Evolutionary conservation across 2,797 vertebrate genomes (phyloP).

Genomic region (Hoplostethus mediterraneus): DNA sequence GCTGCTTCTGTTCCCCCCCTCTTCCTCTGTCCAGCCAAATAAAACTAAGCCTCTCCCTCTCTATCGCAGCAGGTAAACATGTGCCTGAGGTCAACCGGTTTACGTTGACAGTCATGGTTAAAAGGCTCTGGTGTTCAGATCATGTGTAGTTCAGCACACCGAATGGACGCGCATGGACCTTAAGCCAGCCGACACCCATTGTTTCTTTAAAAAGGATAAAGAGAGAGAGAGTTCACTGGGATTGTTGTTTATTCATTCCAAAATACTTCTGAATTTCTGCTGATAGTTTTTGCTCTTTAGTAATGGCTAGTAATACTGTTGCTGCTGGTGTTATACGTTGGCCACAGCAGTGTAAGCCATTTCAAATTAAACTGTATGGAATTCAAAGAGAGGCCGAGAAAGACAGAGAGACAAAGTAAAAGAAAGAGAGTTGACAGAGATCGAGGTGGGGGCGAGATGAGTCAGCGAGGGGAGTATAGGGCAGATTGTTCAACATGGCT

Average conservation of each 20-base stretch:
- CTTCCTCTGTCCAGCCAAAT: conserved; percentile 14
- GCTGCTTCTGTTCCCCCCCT: conserved; percentile 15
- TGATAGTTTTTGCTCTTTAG: too few relatives aligned
- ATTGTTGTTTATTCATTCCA: background rate
- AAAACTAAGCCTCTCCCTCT: conserved; percentile 30
- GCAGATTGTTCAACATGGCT: conserved; percentile 49
- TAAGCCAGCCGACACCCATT: conserved; percentile 55
- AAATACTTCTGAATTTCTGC: background rate
- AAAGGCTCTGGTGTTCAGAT: conserved; percentile 58
- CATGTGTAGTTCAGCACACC: conserved; percentile 58
- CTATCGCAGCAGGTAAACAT: conserved; percentile 60
- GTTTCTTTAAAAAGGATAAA: conserved; percentile 50
- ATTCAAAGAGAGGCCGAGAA: conserved; percentile 3
- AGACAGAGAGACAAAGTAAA: conserved; percentile 6
- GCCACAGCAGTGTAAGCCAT: background rate
- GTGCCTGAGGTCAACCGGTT: conserved; percentile 16
- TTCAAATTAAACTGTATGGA: conserved; percentile 13
- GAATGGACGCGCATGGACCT: conserved; percentile 50
- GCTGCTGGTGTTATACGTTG: background rate
- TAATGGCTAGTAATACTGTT: too few relatives aligned
- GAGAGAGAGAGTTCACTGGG: conserved; percentile 3
- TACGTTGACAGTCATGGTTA: conserved; percentile 52
- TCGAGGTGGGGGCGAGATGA: conserved; percentile 1
- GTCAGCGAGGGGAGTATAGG: conserved; percentile 12
- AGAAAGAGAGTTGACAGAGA: background rate